Percentiles rank a stretch among this genome's conserved stretches.
phyloP scores from a whole-genome alignment of 2,113 vertebrate genomes.

The Phylloscopus trochiloides region DNA sequence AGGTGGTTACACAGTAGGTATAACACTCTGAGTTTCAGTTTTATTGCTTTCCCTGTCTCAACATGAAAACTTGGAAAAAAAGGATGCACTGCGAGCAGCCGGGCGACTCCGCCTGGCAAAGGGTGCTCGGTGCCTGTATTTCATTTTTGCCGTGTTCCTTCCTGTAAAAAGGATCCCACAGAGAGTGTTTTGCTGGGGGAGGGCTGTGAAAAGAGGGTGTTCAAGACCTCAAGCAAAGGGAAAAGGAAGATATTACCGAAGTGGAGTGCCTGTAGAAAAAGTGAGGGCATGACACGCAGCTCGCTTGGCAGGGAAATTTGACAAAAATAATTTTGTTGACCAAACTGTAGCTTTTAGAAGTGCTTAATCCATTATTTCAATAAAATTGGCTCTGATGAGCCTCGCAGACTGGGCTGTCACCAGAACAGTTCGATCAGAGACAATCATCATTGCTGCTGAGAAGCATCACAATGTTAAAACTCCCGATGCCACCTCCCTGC shows the following conservation, averaged over 20 bases:
- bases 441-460: not conserved
- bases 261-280: not conserved
- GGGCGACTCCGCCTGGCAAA: not conserved
- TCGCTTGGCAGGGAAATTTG: not conserved
- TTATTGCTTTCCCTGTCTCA: slow-evolving; percentile 64
- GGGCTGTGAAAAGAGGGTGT: not conserved
- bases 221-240: not conserved
- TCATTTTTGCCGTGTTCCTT: rapidly evolving
- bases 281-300: rapidly evolving
- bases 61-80: slow-evolving; percentile 45
- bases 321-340: slow-evolving; percentile 11
- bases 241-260: not conserved
- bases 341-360: slow-evolving; percentile 4
- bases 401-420: slow-evolving; percentile 14
- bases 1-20: slow-evolving; percentile 79
- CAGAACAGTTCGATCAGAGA: slow-evolving; percentile 25
- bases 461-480: not conserved
- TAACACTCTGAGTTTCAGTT: slow-evolving; percentile 59
- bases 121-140: not conserved
- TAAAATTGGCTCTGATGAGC: slow-evolving; percentile 32
- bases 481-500: not conserved
- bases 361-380: slow-evolving; percentile 36
- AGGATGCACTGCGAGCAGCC: not conserved
- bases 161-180: not conserved
- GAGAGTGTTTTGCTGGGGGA: not conserved